These are phyloP conservation scores for Diloba caeruleocephala DNA, from an alignment of 2,888 invertebrate species.

Conservation along the genomic window DNA sequence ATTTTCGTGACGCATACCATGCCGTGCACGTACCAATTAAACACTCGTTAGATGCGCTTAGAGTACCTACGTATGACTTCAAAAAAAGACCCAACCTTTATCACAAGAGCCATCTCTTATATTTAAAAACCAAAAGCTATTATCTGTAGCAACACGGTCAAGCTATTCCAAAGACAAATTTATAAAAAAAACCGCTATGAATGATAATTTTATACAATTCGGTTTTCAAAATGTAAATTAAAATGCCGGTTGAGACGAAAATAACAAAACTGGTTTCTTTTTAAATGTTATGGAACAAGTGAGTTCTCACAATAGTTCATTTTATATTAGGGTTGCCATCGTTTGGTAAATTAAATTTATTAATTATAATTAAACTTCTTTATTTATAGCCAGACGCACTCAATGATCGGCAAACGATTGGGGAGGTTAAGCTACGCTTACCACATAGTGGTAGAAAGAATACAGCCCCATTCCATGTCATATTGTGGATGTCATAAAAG, in stretches of 20 bases:
- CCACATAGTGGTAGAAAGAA: too few species aligned
- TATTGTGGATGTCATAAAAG: too few species aligned
- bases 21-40: too few species aligned
- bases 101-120: background rate
- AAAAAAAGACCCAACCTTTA: too few species aligned
- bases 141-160: background rate
- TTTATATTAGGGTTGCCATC: background rate
- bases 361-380: background rate
- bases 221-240: constrained; percentile 33
- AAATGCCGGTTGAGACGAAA: constrained; percentile 17
- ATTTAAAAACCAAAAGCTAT: background rate
- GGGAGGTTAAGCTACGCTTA: too few species aligned
- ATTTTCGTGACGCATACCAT: too few species aligned
- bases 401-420: too few species aligned
- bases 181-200: constrained; percentile 5
- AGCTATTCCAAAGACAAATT: background rate
- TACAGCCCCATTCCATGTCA: too few species aligned
- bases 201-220: constrained; percentile 31
- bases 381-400: too few species aligned
- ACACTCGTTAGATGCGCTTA: too few species aligned
- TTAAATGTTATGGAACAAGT: constrained; percentile 4
- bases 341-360: constrained; percentile 3
- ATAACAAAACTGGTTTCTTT: constrained; percentile 37
- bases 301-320: constrained; percentile 1
- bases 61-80: too few species aligned